Evolutionary conservation across 2,888 invertebrate species (phyloP).

Genomic region (Pristionchus maxplancki): DNA sequence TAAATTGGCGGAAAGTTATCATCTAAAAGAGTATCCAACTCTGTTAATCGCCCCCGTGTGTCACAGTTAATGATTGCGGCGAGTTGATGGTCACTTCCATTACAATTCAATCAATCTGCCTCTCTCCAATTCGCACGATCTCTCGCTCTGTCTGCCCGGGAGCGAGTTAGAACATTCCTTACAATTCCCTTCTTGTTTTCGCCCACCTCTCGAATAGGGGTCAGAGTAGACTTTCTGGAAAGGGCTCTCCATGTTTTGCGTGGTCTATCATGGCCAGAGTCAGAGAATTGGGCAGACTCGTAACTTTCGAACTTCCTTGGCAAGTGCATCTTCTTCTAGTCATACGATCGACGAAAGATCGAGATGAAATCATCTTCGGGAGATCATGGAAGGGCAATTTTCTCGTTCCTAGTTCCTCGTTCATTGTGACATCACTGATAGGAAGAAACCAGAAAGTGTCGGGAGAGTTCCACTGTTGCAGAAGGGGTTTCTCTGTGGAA

Average conservation of each 20-base stretch:
- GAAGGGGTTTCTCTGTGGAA: background rate
- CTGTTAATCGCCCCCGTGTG: background rate
- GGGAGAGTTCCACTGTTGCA: background rate
- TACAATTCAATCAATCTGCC: background rate
- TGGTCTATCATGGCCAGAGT: background rate
- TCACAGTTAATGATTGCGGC: background rate
- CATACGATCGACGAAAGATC: background rate
- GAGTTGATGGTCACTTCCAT: conserved; percentile 22
- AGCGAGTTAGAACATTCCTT: background rate
- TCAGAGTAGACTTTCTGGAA: conserved; percentile 36
- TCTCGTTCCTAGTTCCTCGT: background rate
- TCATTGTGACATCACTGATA: background rate
- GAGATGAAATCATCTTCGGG: background rate
- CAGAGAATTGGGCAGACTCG: background rate
- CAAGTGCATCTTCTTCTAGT: background rate
- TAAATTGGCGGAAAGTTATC: no score
- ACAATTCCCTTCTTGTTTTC: background rate
- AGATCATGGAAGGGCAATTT: background rate
- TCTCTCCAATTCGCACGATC: background rate
- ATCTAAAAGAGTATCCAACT: background rate
- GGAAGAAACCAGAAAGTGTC: background rate
- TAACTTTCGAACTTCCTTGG: background rate
- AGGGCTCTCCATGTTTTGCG: background rate
- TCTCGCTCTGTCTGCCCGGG: background rate
- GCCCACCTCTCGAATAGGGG: background rate